phyloP scores from a whole-genome alignment of 1,140 invertebrate species.

The Apis florea region DNA sequence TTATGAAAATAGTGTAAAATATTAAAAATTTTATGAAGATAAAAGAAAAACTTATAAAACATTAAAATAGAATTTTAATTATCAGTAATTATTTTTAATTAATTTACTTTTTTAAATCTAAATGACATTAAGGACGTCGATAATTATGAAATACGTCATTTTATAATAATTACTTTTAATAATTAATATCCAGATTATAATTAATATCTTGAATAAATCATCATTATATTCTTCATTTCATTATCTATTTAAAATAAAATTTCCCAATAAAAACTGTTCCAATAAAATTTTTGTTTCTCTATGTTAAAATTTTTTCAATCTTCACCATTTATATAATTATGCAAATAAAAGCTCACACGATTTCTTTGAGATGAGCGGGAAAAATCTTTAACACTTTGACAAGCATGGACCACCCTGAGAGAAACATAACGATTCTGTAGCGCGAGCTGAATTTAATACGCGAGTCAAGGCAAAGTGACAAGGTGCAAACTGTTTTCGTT shows the following conservation, averaged over 20 bases:
- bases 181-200: no score
- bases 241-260: neutral
- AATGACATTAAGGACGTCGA: no score
- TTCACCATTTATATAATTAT: conserved; percentile 18
- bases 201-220: no score
- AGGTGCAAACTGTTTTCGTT: conserved; percentile 67
- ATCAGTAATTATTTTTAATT: neutral
- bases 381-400: conserved; percentile 52
- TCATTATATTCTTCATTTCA: neutral
- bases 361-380: conserved; percentile 37
- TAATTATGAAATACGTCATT: no score
- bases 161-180: no score
- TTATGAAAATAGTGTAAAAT: neutral
- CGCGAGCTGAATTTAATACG: conserved; percentile 59
- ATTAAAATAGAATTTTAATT: neutral
- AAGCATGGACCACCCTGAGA: conserved; percentile 69
- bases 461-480: conserved; percentile 59
- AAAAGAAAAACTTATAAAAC: neutral
- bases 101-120: no score
- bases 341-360: conserved; percentile 20
- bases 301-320: neutral
- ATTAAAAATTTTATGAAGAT: neutral
- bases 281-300: neutral
- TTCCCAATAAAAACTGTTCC: no score
- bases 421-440: conserved; percentile 53